These are phyloP conservation scores for Hippoglossus stenolepis DNA, from an alignment of 2,113 vertebrate genomes.

Conservation along the genomic window DNA sequence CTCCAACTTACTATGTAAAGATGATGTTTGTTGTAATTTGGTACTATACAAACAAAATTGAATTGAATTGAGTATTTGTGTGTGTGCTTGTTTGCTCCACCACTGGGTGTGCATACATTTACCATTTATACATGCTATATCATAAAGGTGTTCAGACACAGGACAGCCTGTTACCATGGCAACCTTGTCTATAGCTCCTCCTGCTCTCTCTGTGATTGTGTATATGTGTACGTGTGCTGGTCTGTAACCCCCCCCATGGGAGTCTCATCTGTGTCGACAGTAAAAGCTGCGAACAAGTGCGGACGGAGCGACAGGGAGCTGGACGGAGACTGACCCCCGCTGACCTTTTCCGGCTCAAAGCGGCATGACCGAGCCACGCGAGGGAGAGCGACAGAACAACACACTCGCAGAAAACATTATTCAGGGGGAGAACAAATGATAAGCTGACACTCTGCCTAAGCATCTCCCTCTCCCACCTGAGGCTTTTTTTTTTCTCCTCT, in stretches of 20 bases:
- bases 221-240: neutral
- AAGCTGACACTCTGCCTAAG: conserved; percentile 49
- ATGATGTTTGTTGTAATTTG: too few relatives aligned
- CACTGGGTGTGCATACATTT: conserved; percentile 11
- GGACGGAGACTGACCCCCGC: conserved; percentile 51
- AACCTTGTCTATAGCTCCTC: conserved; percentile 61
- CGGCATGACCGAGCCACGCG: neutral
- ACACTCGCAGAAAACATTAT: conserved; percentile 37
- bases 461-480: conserved; percentile 61
- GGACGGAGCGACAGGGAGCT: conserved; percentile 43
- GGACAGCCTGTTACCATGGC: conserved; percentile 67
- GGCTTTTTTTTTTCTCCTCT: conserved; percentile 16
- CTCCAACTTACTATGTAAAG: too few relatives aligned
- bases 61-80: neutral
- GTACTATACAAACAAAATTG: too few relatives aligned
- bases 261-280: conserved; percentile 49
- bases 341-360: conserved; percentile 52
- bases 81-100: neutral
- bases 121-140: conserved; percentile 5
- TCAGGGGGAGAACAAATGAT: conserved; percentile 55
- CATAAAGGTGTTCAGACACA: conserved; percentile 59
- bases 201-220: conserved; percentile 10
- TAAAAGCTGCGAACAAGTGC: conserved; percentile 70
- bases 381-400: conserved; percentile 41
- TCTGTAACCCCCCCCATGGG: conserved; percentile 34